Evolutionary conservation across 1,140 invertebrate species (phyloP), one percentile per base, ranked within the genome.

Genomic region (Macrocentrus cingulum): DNA sequence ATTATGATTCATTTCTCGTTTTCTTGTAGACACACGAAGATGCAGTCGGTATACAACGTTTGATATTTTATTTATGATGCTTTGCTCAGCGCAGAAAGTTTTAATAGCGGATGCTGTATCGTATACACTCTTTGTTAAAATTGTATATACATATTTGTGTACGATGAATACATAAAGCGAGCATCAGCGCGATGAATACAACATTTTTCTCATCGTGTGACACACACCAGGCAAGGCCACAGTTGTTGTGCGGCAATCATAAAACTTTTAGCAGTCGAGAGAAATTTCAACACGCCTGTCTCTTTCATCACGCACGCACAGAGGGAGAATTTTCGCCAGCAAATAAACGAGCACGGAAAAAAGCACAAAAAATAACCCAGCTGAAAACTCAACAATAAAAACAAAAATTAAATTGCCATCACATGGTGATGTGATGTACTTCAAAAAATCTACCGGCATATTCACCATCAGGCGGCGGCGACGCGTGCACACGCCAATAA

Each of bases 91-190:
- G 9, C 23, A 16, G 25, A 49, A 49, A 49, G 46, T 51, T 51
- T 51, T 51, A 51, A 51, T 51, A 36, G 49, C 49, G 49, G 49
- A 51, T 51, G 49, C 32, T 51, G 15, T 51, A 36, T 11, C 5
- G 49, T 34, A 20, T 51, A n/a, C n/a, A n/a, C n/a, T 51, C 49
- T 39, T 51, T 51, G 49, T 51, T 51, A 39, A 51, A 34, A n/a
- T 11, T 48, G 36, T 39, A n/a, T 13, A 39, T n/a, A 11, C 36
- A 15, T 13, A 15, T 39, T 18, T 50, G 46, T 49, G 7, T 48
- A 13, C 4, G 37, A 39, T 39, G 37, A n/a, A 15, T 39, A n/a
- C 15, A n/a, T 39, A 11, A n/a, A n/a, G 9, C 1, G 4, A 39
- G 37, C 9, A n/a, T n/a, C 37, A 39, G 9, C 37, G 6, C 16